Conservation (phyloP, 2,797 vertebrate species). For the Threskiornis aethiopicus region DNA sequence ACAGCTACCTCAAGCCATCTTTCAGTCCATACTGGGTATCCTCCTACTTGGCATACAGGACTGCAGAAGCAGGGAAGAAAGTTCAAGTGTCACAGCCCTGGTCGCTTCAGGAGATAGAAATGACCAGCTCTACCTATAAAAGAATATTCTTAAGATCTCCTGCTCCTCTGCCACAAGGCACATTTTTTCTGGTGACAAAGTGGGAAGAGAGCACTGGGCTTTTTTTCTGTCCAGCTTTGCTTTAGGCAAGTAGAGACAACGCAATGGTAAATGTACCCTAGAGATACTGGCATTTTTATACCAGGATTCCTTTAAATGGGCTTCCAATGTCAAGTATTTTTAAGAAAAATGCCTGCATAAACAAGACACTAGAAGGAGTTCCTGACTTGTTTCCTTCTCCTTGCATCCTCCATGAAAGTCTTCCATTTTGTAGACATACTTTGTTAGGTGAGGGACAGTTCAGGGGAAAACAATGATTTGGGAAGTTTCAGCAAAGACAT, state of each 20-base stretch:
- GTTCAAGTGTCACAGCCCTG: neutral
- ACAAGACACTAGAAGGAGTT: neutral
- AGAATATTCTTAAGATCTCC: neutral
- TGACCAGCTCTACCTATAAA: neutral
- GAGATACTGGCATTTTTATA: neutral
- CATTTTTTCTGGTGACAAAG: neutral
- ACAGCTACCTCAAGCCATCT: neutral
- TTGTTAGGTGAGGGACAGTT: neutral
- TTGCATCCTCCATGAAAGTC: neutral
- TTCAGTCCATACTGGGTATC: neutral
- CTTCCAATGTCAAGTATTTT: neutral
- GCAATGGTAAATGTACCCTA: neutral
- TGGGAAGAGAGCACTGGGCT: neutral
- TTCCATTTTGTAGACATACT: neutral
- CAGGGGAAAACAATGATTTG: neutral
- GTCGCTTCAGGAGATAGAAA: neutral
- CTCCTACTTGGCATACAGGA: rapidly evolving
- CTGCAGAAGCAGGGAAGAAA: neutral
- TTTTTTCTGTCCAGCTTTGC: neutral
- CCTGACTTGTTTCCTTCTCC: neutral
- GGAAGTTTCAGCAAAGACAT: neutral
- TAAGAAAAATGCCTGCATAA: neutral
- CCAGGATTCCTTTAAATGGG: neutral
- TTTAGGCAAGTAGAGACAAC: neutral
- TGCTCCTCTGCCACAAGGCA: neutral